Evolutionary conservation across 2,113 vertebrate species (phyloP).

Genomic region (Anser brachyrhynchus): DNA sequence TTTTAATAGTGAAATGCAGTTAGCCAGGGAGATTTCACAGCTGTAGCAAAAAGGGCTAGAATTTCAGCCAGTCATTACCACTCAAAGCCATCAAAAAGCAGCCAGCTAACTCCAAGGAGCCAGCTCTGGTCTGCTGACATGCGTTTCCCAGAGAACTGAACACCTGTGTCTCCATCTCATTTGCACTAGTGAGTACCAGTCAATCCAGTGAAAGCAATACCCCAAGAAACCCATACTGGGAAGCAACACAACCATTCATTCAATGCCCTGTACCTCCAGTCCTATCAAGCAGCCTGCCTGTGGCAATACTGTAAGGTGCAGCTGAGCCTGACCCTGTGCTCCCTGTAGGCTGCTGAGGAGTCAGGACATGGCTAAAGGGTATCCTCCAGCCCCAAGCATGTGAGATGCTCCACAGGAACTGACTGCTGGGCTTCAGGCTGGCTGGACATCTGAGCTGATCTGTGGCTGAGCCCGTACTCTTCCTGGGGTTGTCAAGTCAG

Average conservation of each 20-base stretch:
- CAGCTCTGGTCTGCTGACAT: not conserved
- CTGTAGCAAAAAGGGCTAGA: not conserved
- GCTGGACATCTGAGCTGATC: not conserved
- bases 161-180: not conserved
- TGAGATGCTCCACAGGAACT: not conserved
- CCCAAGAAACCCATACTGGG: not conserved
- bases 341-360: not conserved
- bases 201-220: not conserved
- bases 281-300: not conserved
- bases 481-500: accelerated
- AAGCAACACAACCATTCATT: not conserved
- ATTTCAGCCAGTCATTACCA: not conserved
- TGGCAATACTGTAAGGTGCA: accelerated
- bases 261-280: not conserved
- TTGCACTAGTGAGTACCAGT: not conserved
- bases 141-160: not conserved
- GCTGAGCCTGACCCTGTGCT: not conserved
- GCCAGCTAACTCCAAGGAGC: not conserved
- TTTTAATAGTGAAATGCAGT: not conserved
- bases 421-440: accelerated
- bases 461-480: not conserved
- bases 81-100: not conserved
- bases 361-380: not conserved
- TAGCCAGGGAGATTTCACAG: not conserved
- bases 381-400: accelerated